Percentiles rank a stretch among this genome's conserved stretches.
These are phyloP conservation scores for Anoncus sp. DNA, from an alignment of 2,888 invertebrate genomes.

Conservation along the genomic window DNA sequence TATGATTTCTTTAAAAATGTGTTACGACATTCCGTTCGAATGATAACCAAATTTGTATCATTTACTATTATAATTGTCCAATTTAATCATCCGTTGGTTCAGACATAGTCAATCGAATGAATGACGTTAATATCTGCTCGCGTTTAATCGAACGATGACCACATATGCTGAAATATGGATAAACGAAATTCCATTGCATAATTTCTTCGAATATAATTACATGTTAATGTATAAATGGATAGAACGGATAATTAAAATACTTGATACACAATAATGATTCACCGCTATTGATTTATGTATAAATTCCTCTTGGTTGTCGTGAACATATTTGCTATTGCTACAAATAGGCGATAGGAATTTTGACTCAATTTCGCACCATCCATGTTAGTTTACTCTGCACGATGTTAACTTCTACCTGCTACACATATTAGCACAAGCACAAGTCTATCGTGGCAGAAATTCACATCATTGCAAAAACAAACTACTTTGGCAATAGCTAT, in stretches of 20 bases:
- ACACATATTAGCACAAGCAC: background rate
- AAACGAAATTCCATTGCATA: too few species aligned
- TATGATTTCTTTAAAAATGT: background rate
- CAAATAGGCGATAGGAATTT: background rate
- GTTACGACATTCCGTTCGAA: too few species aligned
- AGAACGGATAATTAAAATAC: too few species aligned
- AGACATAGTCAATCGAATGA: background rate
- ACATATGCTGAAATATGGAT: too few species aligned
- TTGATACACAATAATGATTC: too few species aligned
- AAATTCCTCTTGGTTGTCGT: background rate
- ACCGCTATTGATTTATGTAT: too few species aligned
- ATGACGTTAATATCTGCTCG: too few species aligned
- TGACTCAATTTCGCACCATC: background rate
- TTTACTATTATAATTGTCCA: too few species aligned
- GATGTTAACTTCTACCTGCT: background rate
- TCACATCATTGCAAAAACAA: background rate
- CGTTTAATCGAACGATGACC: background rate
- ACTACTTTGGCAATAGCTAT: constrained; percentile 24
- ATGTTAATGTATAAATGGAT: too few species aligned
- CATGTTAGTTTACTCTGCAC: background rate
- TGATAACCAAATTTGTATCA: too few species aligned
- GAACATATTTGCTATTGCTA: background rate
- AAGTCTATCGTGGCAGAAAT: background rate
- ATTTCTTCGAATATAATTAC: too few species aligned
- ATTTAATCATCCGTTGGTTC: too few species aligned